phyloP scores from a whole-genome alignment of 2,888 invertebrate genomes.

The Lapara coniferarum region DNA sequence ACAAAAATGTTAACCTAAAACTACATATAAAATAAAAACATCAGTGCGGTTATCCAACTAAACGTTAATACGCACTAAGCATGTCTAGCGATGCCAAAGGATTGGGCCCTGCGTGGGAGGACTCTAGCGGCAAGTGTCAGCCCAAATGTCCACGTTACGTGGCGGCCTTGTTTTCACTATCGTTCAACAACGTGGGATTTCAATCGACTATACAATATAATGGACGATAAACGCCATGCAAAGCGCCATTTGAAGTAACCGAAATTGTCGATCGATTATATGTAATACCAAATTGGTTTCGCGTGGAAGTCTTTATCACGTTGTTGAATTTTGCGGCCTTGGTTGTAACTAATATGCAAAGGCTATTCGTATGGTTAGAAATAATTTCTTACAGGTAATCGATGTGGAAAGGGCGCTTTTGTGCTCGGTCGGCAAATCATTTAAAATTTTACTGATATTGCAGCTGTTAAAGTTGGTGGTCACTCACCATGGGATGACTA shows the following conservation, averaged over 20 bases:
- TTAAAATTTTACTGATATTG: background rate
- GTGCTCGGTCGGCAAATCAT: no score
- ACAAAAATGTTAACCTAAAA: background rate
- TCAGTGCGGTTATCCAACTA: background rate
- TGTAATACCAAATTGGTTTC: constrained; percentile 4
- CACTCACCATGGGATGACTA: no score
- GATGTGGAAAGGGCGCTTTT: no score
- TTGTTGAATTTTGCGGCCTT: background rate
- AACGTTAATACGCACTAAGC: background rate
- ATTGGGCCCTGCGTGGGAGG: background rate
- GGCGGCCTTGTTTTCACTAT: constrained; percentile 80
- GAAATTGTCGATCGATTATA: background rate
- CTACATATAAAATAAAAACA: background rate
- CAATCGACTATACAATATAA: constrained; percentile 14
- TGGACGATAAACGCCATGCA: constrained; percentile 2
- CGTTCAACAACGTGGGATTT: constrained; percentile 53
- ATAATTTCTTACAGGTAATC: no score
- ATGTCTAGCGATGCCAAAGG: background rate
- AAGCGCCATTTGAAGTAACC: background rate
- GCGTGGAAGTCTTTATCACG: background rate
- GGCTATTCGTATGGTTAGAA: no score
- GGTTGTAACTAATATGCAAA: background rate
- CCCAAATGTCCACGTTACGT: constrained; percentile 72
- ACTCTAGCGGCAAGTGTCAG: constrained; percentile 38
- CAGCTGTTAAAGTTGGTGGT: background rate